Evolutionary conservation across 2,888 invertebrate species (phyloP), one percentile per base, ranked within the genome.

Genomic region (Ligdia adustata): DNA sequence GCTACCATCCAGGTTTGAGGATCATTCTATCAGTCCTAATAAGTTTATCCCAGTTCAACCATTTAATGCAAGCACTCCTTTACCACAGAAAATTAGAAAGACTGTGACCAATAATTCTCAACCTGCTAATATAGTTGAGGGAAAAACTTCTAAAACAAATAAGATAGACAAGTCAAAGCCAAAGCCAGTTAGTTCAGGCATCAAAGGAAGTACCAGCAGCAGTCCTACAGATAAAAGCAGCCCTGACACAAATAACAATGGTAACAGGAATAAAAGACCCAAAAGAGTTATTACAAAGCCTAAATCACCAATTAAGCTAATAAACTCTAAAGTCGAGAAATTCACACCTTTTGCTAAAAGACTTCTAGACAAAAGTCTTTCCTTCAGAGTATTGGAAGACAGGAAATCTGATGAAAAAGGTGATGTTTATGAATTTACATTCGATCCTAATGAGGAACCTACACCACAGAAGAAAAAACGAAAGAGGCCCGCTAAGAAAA

Each of bases 381-480:
- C 84, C 26, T 72, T 78, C 27, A 74, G 66, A 66, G 57, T 85
- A 9, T 66, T 84, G 37, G 81, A 80, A 38, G 71, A 78, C 1
- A 76, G 70, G 46, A 16, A 31, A 31, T 18, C 31, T 2, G 70
- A 70, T 35, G 64, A 73, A 49, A 60, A 62, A 46, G 64, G 66
- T 4, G 88, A 89, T 66, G 64, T 90, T 1, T 91, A 91, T 63
- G 90, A 91, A 57, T 91, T 91, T 41, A 89, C 89, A 9, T 90
- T 69, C 73, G 86, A 91, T 53, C 90, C 90, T 0, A 69, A 71
- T 51, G 87, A 90, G 32, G 90, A 90, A 65, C 89, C 90, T 6
- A 61, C 73, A 38, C 79, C 79, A 9, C 70, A 72, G 32, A 89
- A 89, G 61, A 90, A 87, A 54, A 90, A 88, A 54, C 72, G 71